Conservation (phyloP, 2,888 invertebrate species). For the Chrysopilus asiliformis region DNA sequence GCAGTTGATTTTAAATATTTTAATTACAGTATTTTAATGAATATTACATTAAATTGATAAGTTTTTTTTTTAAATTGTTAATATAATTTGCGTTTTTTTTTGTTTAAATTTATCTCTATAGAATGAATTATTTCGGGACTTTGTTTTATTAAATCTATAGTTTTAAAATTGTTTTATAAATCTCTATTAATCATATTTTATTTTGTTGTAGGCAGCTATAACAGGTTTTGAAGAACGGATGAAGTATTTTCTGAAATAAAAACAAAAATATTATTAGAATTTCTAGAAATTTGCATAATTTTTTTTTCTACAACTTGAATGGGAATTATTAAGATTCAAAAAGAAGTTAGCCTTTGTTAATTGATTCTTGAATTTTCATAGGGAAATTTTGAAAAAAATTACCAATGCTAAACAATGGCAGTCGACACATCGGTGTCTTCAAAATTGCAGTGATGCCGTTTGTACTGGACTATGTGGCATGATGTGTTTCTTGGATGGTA, state of each 20-base stretch:
- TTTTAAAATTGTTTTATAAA: conserved; percentile 3
- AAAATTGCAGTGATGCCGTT: conserved; percentile 20
- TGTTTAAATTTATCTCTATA: not conserved
- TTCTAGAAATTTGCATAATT: too few relatives aligned
- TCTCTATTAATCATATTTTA: conserved; percentile 1
- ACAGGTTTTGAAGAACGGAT: conserved; percentile 9
- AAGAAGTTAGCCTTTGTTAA: too few relatives aligned
- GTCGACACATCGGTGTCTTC: conserved; percentile 27
- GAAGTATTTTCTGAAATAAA: conserved; percentile 8
- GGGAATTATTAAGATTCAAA: too few relatives aligned
- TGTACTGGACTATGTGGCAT: conserved; percentile 35
- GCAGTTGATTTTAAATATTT: conserved; percentile 2
- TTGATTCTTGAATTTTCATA: too few relatives aligned
- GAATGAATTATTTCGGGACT: not conserved
- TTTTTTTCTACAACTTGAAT: too few relatives aligned
- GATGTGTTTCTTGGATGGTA: conserved; percentile 36
- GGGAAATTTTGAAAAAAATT: too few relatives aligned
- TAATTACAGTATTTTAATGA: conserved; percentile 4
- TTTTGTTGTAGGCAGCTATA: conserved; percentile 16
- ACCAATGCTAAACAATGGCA: conserved; percentile 12
- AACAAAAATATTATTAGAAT: too few relatives aligned
- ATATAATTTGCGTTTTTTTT: conserved; percentile 6
- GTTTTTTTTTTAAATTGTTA: conserved; percentile 1
- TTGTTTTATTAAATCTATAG: not conserved
- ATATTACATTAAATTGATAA: conserved; percentile 9